Conservation (phyloP, 2,888 invertebrate species). For the Xiphydria camelus region DNA sequence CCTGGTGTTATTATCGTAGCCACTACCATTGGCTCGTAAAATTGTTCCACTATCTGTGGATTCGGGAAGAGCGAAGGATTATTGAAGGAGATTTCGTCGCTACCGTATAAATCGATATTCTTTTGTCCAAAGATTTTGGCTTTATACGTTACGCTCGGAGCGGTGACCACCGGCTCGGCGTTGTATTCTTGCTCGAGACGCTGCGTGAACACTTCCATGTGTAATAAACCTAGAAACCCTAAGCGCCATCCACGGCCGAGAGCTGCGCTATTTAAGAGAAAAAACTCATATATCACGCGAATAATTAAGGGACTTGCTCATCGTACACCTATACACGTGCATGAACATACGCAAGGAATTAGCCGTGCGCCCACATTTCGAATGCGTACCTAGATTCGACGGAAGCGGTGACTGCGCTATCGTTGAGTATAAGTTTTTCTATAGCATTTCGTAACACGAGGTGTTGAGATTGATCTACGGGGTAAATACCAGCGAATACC, state of each 20-base stretch:
- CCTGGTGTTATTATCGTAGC: constrained; percentile 89
- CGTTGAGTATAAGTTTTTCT: constrained; percentile 90
- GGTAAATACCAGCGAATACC: constrained; percentile 89
- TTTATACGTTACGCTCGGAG: constrained; percentile 86
- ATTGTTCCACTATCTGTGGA: constrained; percentile 68
- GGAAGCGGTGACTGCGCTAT: constrained; percentile 84
- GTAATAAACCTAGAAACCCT: constrained; percentile 83
- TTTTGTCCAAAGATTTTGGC: constrained; percentile 76
- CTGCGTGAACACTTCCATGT: constrained; percentile 88
- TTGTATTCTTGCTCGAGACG: constrained; percentile 82
- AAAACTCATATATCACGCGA: constrained; percentile 10
- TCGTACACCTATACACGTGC: too few species aligned
- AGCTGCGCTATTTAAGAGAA: constrained; percentile 67
- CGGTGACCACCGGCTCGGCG: constrained; percentile 79
- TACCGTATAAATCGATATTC: constrained; percentile 67
- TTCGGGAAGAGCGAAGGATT: constrained; percentile 80
- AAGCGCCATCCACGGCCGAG: constrained; percentile 87
- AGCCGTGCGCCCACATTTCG: too few species aligned
- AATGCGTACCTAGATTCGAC: constrained; percentile 86
- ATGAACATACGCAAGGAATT: too few species aligned
- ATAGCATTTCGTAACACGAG: constrained; percentile 76
- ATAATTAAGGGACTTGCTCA: too few species aligned
- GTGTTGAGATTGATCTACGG: constrained; percentile 86
- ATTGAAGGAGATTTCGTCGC: constrained; percentile 65
- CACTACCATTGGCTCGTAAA: constrained; percentile 83